Conservation (phyloP, 2,797 vertebrate species). For the Anolis apletophallus region DNA sequence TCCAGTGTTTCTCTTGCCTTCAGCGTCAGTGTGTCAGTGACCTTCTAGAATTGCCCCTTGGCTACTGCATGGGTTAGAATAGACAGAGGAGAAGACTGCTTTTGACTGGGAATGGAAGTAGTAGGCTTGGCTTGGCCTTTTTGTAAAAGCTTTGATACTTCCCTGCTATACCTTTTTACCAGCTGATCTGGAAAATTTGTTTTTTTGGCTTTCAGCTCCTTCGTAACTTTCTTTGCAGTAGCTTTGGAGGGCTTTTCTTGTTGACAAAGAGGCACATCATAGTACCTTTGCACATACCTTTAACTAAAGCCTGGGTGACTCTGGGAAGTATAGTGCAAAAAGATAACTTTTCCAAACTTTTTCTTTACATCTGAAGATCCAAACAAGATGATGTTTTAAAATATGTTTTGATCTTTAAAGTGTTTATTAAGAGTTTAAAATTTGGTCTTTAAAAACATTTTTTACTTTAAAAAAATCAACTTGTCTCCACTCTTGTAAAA, state of each 20-base stretch:
- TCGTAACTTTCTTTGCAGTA: slow-evolving; percentile 60
- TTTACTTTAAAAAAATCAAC: neutral
- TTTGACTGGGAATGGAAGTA: neutral
- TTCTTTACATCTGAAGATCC: neutral
- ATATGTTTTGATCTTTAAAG: no score
- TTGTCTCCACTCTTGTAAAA: neutral
- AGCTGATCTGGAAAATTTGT: slow-evolving; percentile 48
- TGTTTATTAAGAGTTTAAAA: no score
- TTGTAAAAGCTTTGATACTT: slow-evolving; percentile 26
- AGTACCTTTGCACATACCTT: neutral
- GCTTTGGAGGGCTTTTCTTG: slow-evolving; percentile 61
- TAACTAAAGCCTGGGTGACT: no score
- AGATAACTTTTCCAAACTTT: neutral
- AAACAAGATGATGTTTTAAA: neutral
- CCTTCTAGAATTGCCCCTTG: slow-evolving; percentile 80
- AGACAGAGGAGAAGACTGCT: neutral
- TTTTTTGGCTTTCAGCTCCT: neutral
- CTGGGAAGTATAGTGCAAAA: neutral
- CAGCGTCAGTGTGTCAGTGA: slow-evolving; percentile 79
- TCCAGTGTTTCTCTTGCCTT: slow-evolving; percentile 78
- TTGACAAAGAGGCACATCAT: slow-evolving; percentile 44
- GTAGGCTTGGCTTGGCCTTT: slow-evolving; percentile 61
- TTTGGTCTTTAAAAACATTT: no score
- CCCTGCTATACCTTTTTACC: slow-evolving; percentile 51
- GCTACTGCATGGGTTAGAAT: slow-evolving; percentile 80